A percentile compares a stretch with the other conserved stretches of the same genome.
These are phyloP conservation scores for Scelioninae gen. 1 DNA, from an alignment of 2,888 invertebrate species.

Conservation along the genomic window DNA sequence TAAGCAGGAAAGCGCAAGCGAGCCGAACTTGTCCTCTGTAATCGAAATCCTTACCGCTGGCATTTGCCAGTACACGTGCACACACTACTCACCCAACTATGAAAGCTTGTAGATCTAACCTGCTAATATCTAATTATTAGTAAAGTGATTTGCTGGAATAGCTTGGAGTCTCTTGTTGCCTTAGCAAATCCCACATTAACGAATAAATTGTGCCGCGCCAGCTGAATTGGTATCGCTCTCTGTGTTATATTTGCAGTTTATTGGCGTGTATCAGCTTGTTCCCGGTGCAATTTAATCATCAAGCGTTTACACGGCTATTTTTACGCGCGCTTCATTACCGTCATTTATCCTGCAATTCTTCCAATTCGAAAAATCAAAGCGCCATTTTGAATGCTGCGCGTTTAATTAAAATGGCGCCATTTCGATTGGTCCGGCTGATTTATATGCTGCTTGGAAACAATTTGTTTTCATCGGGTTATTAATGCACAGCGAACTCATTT, in stretches of 20 bases:
- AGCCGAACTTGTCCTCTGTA: constrained; percentile 27
- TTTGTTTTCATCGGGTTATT: constrained; percentile 35
- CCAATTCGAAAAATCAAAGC: neutral
- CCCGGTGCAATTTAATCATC: constrained; percentile 11
- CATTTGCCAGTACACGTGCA: constrained; percentile 27
- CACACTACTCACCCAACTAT: constrained; percentile 26
- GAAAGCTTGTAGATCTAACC: constrained; percentile 47
- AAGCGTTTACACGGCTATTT: constrained; percentile 1
- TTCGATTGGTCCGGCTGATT: neutral
- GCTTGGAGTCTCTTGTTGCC: constrained; percentile 40
- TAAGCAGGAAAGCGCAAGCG: constrained; percentile 15
- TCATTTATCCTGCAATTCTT: neutral
- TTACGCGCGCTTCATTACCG: neutral
- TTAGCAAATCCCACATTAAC: constrained; percentile 56
- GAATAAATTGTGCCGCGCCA: constrained; percentile 41
- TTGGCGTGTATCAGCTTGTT: constrained; percentile 16
- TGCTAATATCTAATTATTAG: constrained; percentile 62
- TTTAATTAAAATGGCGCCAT: neutral
- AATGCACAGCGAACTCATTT: constrained; percentile 43
- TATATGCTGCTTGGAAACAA: constrained; percentile 9
- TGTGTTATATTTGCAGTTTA: constrained; percentile 19
- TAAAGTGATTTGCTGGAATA: constrained; percentile 53
- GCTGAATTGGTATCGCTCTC: constrained; percentile 34
- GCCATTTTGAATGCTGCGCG: no score
- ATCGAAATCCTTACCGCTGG: constrained; percentile 47